Evolutionary conservation across 1,140 invertebrate species (phyloP).

Genomic region (Lasioglossum albipes): DNA sequence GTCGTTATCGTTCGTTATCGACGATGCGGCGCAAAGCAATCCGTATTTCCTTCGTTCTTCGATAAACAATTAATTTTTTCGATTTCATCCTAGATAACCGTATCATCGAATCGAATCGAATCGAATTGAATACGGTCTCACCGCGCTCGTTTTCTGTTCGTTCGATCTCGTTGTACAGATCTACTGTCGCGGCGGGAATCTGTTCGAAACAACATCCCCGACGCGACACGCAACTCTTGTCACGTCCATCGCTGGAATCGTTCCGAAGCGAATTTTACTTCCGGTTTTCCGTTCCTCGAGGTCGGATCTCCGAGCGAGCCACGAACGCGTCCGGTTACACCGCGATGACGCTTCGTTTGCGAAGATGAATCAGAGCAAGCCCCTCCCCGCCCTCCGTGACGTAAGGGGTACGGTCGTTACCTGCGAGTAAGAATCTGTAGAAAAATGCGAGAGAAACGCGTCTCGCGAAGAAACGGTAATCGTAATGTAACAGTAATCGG

Average conservation of each 20-base stretch:
- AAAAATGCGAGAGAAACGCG: not conserved
- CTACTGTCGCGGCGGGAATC: no score
- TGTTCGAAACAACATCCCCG: not conserved
- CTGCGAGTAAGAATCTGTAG: not conserved
- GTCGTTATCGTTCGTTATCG: conserved; percentile 42
- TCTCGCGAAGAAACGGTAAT: no score
- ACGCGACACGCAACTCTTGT: no score
- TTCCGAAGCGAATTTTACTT: no score
- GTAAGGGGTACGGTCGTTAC: conserved; percentile 2
- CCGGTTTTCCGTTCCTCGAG: not conserved
- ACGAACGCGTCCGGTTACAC: not conserved
- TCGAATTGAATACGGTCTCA: not conserved
- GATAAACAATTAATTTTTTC: conserved; percentile 44
- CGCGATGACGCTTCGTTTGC: conserved; percentile 49
- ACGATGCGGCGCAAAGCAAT: conserved; percentile 18
- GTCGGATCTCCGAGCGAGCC: not conserved
- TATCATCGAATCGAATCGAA: conserved; percentile 5
- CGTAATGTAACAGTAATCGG: no score
- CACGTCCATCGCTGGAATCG: no score
- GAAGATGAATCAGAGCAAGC: conserved; percentile 52
- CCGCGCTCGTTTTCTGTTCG: not conserved
- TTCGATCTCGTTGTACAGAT: no score
- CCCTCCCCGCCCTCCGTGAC: conserved; percentile 3
- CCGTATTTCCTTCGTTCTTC: conserved; percentile 27
- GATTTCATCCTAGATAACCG: conserved; percentile 29